Evolutionary conservation across 2,888 invertebrate species (phyloP), one percentile per base, ranked within the genome.

Genomic region (Buathra laborator): DNA sequence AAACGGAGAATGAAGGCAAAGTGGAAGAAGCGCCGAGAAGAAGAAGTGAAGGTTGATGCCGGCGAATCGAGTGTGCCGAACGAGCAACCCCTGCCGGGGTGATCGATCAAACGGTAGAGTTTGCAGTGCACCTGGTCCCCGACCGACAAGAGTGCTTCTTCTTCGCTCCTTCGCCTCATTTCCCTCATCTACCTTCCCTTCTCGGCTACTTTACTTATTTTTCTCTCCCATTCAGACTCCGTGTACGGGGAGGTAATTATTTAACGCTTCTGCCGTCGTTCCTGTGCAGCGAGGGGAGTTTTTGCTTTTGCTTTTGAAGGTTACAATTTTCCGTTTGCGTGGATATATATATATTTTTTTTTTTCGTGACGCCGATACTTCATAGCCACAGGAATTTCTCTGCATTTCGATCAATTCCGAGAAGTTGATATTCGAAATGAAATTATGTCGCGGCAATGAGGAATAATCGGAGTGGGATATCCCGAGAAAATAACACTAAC

Each of bases 71-170:
- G 76, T 76, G 56, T 72, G 48, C 74, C 62, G 19, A 78, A 83
- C 37, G 78, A 51, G 78, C 72, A 29, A 37, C 59, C 29, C 51
- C 62, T 53, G n/a, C 56, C 19, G 37, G 76, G 81, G 59, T 62
- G 62, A 81, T 84, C 84, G 77, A 84, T 84, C 81, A 81, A 77
- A 72, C 24, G 76, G 71, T 66, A 44, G 67, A 76, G 72, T 66
- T 76, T 84, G 46, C 75, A 53, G 48, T 51, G 80, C 75, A 84
- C 71, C 84, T 77, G 76, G 62, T 43, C 71, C 76, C 51, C 70
- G 56, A 16, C 70, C 53, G 72, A 75, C 72, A 76, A 80, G 64
- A 76, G 76, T 67, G 37, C 32, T 62, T 76, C 76, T 74, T 64
- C 56, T 80, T 43, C 71, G 29, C 29, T 64, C 43, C 12, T 68